Base-by-base conservation (phyloP, 2,113 vertebrate genomes). In the Heliornis fulica region DNA sequence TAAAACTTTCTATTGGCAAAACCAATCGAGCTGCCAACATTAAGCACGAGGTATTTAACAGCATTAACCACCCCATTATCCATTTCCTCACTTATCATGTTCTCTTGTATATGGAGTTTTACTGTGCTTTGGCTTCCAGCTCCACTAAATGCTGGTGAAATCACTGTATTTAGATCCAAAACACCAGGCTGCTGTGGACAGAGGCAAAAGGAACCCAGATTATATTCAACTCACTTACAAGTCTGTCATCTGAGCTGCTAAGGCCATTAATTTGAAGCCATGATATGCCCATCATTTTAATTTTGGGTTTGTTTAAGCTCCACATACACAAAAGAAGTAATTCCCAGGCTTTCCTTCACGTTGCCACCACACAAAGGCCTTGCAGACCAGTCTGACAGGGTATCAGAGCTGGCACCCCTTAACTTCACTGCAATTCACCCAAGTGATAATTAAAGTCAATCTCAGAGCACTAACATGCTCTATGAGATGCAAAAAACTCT, bases 101-200 rank as follows among this genome's bases (percentile, higher is more conserved):
- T 71, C 36, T 5, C 36, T 61, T 40, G 7, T 26, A 81, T 29
- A 40, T 53, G 34, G 8, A 7, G 7, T 51, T 92, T 85, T 78
- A 97, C 80, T 91, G 84, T 85, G 78, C 61, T 92, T 80, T 56
- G 46, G 18, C 79, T 95, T 64, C 91, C 94, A 91, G 95, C 74
- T 65, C 88, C 92, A 41, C 94, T 92, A 87, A 90, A 31, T 34
- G 72, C 83, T 31, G 85, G 43, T n/a, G 68, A 88, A 96, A 94
- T 90, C 71, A 19, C 65, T 31, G 57, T 69, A 66, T 94, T 16
- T 51, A 91, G 79, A 56, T 51, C 20, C 38, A 60, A 92, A 96
- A 85, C 11, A 34, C 71, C 53, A 75, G 63, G 76, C 69, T 76
- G 59, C 66, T 51, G 34, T 92, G 84, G 93, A 78, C 22, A 87